phyloP scores from a whole-genome alignment of 1,140 invertebrate genomes.

The Cydia pomonella region DNA sequence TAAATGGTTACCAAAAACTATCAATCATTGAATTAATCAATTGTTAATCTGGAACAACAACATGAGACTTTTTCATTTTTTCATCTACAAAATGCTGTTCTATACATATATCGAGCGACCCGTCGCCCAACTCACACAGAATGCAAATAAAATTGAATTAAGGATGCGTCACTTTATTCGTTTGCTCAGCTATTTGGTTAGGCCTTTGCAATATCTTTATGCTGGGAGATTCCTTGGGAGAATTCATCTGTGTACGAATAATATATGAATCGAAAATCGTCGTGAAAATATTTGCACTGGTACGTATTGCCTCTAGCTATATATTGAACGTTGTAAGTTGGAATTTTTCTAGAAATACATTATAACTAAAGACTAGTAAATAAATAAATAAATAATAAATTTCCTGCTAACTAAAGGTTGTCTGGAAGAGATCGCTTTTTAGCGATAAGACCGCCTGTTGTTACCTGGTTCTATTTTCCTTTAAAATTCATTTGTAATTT shows the following conservation, averaged over 20 bases:
- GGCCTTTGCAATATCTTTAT: constrained; percentile 20
- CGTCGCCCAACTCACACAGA: neutral
- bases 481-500: no score
- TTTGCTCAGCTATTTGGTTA: constrained; percentile 26
- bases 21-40: no score
- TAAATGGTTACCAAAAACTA: no score
- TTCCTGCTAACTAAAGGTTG: no score
- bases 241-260: neutral
- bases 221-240: neutral
- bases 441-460: no score
- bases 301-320: neutral
- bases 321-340: no score
- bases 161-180: constrained; percentile 21
- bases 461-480: no score
- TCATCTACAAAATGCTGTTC: neutral
- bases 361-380: no score
- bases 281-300: neutral
- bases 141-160: neutral
- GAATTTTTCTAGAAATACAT: no score
- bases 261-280: neutral
- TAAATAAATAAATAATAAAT: no score
- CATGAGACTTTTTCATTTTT: neutral
- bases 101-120: neutral
- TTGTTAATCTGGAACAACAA: no score
- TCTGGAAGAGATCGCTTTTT: no score